Percentiles rank a stretch among this genome's conserved stretches.
Conservation (phyloP, 1,140 invertebrate genomes). For the Carposina sasakii region DNA sequence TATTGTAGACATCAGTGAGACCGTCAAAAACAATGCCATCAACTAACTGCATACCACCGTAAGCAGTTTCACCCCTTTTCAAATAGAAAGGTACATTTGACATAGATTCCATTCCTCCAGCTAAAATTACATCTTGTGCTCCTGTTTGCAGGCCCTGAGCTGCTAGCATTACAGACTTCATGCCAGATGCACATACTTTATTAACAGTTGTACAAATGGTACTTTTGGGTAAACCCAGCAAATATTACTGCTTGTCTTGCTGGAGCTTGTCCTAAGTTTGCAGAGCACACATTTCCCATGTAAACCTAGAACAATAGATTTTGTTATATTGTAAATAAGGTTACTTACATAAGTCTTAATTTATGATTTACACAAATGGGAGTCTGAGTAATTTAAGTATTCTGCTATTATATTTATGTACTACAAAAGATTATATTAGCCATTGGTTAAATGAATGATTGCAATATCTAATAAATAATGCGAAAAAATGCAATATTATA, state of each 20-base stretch:
- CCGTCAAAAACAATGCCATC: conserved; percentile 98
- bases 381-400: too few species aligned
- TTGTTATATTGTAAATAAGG: too few species aligned
- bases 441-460: too few species aligned
- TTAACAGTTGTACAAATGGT: conserved; percentile 97
- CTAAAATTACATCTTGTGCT: conserved; percentile 89
- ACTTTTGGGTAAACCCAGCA: conserved; percentile 89
- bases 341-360: too few species aligned
- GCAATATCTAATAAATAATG: too few species aligned
- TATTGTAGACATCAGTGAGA: conserved; percentile 97
- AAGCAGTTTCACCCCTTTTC: conserved; percentile 88
- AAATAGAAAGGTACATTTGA: conserved; percentile 98
- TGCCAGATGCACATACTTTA: conserved; percentile 98
- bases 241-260: conserved; percentile 95
- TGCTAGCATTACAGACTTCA: conserved; percentile 97
- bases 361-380: too few species aligned
- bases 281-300: conserved; percentile 97
- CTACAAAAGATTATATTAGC: too few species aligned
- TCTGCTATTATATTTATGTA: too few species aligned
- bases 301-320: conserved; percentile 84
- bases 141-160: conserved; percentile 91
- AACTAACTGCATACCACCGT: conserved; percentile 92
- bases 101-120: conserved; percentile 99
- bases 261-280: conserved; percentile 89
- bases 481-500: too few species aligned